Conservation (phyloP, 2,797 vertebrate genomes). For the Thunnus albacares region DNA sequence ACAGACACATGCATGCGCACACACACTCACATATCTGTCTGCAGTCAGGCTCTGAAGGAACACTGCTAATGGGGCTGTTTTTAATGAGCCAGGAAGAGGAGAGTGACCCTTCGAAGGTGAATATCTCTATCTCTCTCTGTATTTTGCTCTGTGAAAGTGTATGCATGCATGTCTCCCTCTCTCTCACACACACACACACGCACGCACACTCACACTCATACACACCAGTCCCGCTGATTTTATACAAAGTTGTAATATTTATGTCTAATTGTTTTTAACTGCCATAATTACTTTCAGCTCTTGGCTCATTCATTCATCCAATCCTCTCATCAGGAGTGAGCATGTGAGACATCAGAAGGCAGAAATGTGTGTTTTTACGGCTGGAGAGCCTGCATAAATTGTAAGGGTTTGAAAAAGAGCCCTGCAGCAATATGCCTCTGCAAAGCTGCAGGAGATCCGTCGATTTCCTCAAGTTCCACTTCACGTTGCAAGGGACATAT, state of each 20-base stretch:
- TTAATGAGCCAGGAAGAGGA: slow-evolving; percentile 86
- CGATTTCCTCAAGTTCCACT: slow-evolving; percentile 82
- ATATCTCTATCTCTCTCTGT: slow-evolving; percentile 78
- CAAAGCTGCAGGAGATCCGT: slow-evolving; percentile 76
- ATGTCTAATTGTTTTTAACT: slow-evolving; percentile 79
- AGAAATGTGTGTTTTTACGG: slow-evolving; percentile 72
- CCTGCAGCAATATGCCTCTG: slow-evolving; percentile 66
- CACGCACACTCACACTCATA: slow-evolving; percentile 19
- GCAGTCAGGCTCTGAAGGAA: slow-evolving; percentile 83
- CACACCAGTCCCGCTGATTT: slow-evolving; percentile 50
- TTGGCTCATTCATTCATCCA: slow-evolving; percentile 65
- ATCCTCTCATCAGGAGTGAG: slow-evolving; percentile 68
- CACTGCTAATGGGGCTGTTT: slow-evolving; percentile 85
- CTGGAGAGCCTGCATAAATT: slow-evolving; percentile 77
- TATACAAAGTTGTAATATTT: slow-evolving; percentile 70
- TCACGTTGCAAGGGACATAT: slow-evolving; percentile 79
- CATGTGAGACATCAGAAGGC: slow-evolving; percentile 69
- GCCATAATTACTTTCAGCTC: slow-evolving; percentile 73
- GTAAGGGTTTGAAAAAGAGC: slow-evolving; percentile 51
- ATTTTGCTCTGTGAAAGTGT: slow-evolving; percentile 60
- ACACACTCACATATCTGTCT: slow-evolving; percentile 76
- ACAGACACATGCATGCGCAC: slow-evolving; percentile 36
- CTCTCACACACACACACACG: slow-evolving; percentile 45
- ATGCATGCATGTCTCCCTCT: slow-evolving; percentile 55
- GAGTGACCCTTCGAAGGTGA: slow-evolving; percentile 85